A percentile compares a stretch with the other conserved stretches of the same genome.
Conservation (phyloP, 2,888 invertebrate genomes). For the Dasysyrphus tricinctus region DNA sequence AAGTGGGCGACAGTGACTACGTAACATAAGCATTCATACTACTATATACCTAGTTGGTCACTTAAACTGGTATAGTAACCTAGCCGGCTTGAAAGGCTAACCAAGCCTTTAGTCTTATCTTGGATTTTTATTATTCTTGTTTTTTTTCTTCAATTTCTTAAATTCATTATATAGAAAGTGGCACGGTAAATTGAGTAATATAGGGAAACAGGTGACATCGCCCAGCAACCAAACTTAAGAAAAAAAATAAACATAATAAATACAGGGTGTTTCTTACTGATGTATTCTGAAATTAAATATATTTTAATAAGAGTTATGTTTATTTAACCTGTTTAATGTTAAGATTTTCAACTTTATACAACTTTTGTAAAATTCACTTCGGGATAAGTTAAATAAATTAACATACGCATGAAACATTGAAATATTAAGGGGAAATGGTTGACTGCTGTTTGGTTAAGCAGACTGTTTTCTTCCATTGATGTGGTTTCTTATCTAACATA, state of each 20-base stretch:
- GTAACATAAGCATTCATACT: constrained; percentile 23
- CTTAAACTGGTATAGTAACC: constrained; percentile 7
- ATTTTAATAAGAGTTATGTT: too few relatives aligned
- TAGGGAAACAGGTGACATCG: constrained; percentile 66
- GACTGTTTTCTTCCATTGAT: too few relatives aligned
- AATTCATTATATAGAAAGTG: constrained; percentile 63
- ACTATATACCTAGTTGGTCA: background rate
- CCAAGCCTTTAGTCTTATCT: constrained; percentile 11
- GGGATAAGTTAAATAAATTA: too few relatives aligned
- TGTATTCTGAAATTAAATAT: background rate
- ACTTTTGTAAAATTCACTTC: too few relatives aligned
- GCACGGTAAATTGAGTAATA: constrained; percentile 63
- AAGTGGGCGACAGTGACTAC: constrained; percentile 30
- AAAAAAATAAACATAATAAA: background rate
- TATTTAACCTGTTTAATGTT: too few relatives aligned
- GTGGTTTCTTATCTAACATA: too few relatives aligned
- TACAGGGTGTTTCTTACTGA: constrained; percentile 11
- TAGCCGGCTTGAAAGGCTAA: constrained; percentile 18
- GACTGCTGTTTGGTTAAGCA: too few relatives aligned
- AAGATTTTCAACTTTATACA: too few relatives aligned
- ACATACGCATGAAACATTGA: too few relatives aligned
- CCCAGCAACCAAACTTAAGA: constrained; percentile 1
- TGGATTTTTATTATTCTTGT: background rate
- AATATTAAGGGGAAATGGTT: too few relatives aligned
- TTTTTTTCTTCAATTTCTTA: constrained; percentile 11